Evolutionary conservation across 35 echinoderm and acorn worm genomes (phyloP), one percentile per base, ranked within the genome.

Genomic region (Acanthaster planci): DNA sequence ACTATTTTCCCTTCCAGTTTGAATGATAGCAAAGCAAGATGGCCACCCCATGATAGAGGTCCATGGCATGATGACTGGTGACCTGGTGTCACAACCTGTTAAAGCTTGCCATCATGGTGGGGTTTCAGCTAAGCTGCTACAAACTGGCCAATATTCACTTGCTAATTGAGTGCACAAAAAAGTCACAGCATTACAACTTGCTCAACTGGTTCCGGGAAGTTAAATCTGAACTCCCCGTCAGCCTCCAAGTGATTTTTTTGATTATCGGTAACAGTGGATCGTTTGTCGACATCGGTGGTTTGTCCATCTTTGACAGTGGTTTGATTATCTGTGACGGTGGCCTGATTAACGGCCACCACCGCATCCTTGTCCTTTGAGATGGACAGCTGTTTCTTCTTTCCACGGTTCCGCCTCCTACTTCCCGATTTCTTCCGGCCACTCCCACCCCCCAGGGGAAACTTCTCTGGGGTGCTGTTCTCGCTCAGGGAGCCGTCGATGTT

Each of bases 221-320:
- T 55, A 52, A 86, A 86, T 54, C 31, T 86, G 60, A 86, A 86
- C 40, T 76, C 84, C 14, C 76, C 84, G 17, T 78, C 76, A 38
- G 84, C 84, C 35, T 68, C 84, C 38, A 86, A 50, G 37, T 86
- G 67, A 10, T 78, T 86, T 50, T 86, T 86, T 8, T 68, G 84
- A 37, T 76, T 86, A 23, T 77, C 84, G 67, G 76, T 23, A 39
- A 86, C 67, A 15, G 77, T 52, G 15, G 67, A 67, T 59, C 78
- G 64, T 51, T 86, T 86, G 7, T 67, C 38, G 60, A 51, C 37
- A 75, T 26, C 60, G n/a, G 27, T 67, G 83, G 42, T 15, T n/a
- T n/a, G n/a, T n/a, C n/a, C n/a, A n/a, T n/a, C n/a, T n/a, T n/a
- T 55, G 21, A 6, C 42, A 12, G 37, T 68, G 35, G 58, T 34